Percentiles rank a stretch among this genome's conserved stretches.
phyloP scores from a whole-genome alignment of 64 coral and sea anemone species.

The Pocillopora damicornis region DNA sequence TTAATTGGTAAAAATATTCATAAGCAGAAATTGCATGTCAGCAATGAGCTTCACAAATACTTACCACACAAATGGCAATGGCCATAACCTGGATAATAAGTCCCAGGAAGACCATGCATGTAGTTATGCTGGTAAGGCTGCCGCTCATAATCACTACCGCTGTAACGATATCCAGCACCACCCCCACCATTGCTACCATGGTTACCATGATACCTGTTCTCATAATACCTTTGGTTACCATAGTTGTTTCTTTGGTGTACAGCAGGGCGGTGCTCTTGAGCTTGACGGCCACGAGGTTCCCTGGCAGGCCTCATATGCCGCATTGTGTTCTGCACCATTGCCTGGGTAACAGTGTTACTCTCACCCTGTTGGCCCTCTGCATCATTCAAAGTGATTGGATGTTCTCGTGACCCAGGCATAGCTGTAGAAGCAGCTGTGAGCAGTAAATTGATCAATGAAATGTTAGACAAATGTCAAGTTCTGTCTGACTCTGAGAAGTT shows the following conservation, averaged over 20 bases:
- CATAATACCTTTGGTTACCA: constrained; percentile 9
- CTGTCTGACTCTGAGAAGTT: background rate
- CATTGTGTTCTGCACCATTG: background rate
- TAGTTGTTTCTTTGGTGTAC: constrained; percentile 12
- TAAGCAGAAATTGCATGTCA: background rate
- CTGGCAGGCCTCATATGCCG: background rate
- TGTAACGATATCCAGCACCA: constrained; percentile 14
- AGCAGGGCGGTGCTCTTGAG: background rate
- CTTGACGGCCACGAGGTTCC: constrained; percentile 6
- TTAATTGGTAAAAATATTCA: too few relatives aligned
- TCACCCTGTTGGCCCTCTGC: background rate
- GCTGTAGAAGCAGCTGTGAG: constrained; percentile 30
- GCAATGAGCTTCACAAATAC: background rate
- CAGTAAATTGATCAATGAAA: constrained; percentile 24
- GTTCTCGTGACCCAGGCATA: constrained; percentile 18
- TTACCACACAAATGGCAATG: constrained; percentile 43
- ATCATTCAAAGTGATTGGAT: constrained; percentile 9
- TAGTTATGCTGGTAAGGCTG: constrained; percentile 13
- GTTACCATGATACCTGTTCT: constrained; percentile 32
- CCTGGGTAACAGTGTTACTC: background rate
- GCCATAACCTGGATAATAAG: constrained; percentile 36
- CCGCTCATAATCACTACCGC: background rate
- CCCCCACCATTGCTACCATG: constrained; percentile 1
- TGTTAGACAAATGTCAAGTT: background rate
- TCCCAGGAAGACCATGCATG: constrained; percentile 11